These are phyloP conservation scores for Pantelozetes paolii DNA, from an alignment of 2,888 invertebrate species.

Conservation along the genomic window DNA sequence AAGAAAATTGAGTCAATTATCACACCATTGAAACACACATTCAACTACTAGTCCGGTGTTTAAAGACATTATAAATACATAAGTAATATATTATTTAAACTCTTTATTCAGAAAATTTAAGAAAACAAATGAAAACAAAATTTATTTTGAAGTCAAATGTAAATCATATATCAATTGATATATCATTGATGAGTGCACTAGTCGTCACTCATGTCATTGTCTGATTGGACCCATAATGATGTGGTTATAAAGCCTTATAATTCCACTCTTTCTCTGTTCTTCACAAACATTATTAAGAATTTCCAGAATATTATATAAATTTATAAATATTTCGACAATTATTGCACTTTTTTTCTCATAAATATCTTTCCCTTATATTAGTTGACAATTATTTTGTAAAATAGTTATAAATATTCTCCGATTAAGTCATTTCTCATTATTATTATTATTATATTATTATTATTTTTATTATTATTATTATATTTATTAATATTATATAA, in stretches of 20 bases:
- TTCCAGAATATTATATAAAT: not conserved
- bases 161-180: not conserved
- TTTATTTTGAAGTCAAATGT: slow-evolving; percentile 1
- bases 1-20: slow-evolving; percentile 25
- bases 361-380: not conserved
- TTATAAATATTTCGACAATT: no score
- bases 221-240: slow-evolving; percentile 11
- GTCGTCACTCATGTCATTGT: slow-evolving; percentile 36
- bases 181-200: slow-evolving; percentile 34
- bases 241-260: slow-evolving; percentile 27
- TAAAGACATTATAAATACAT: not conserved
- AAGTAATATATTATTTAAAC: not conserved
- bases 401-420: slow-evolving; percentile 13
- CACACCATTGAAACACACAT: not conserved
- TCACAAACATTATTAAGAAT: slow-evolving; percentile 10
- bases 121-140: not conserved
- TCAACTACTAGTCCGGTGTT: slow-evolving; percentile 18
- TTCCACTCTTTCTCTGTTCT: slow-evolving; percentile 5
- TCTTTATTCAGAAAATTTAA: not conserved
- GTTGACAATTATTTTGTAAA: slow-evolving; percentile 23
- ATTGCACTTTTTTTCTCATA: slow-evolving; percentile 17
- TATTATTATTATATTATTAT: slow-evolving; percentile 24
- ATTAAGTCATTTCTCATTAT: slow-evolving; percentile 30
- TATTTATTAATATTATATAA: slow-evolving; percentile 22
- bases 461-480: slow-evolving; percentile 31